A percentile compares a stretch with the other conserved stretches of the same genome.
Conservation (phyloP, 2,888 invertebrate species). For the Lycocerus yunnanus region DNA sequence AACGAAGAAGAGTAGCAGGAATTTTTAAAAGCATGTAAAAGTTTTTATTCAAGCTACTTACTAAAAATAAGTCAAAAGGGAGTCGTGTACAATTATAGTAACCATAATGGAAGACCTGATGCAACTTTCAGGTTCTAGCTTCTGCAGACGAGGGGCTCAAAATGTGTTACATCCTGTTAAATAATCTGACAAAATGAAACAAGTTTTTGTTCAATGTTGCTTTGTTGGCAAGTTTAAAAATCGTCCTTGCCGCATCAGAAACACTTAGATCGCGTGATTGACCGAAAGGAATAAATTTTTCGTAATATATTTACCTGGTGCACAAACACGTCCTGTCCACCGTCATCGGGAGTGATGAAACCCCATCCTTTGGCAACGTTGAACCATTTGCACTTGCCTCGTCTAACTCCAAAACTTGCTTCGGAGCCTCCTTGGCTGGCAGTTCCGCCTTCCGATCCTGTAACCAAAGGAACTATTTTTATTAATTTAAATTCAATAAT, state of each 20-base stretch:
- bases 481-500: not conserved
- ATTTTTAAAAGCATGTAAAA: not conserved
- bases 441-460: conserved; percentile 56
- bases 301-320: conserved; percentile 84
- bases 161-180: not conserved
- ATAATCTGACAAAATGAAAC: not conserved
- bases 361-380: conserved; percentile 96
- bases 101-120: not conserved
- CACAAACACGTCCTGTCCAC: conserved; percentile 89
- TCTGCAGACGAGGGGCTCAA: not conserved
- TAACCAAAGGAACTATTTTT: conserved; percentile 23
- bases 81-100: not conserved
- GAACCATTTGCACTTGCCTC: conserved; percentile 93
- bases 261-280: not conserved
- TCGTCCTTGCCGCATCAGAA: too few species aligned
- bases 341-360: conserved; percentile 89
- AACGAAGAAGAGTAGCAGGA: too few species aligned
- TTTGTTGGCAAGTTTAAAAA: too few species aligned
- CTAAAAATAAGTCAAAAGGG: not conserved
- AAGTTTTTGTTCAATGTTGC: too few species aligned
- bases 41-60: not conserved
- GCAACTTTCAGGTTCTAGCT: not conserved
- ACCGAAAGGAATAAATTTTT: not conserved
- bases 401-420: conserved; percentile 66
- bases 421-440: conserved; percentile 54